Percentiles rank a stretch among this genome's conserved stretches.
These are phyloP conservation scores for Luperina testacea DNA, from an alignment of 2,888 invertebrate species.

Conservation along the genomic window DNA sequence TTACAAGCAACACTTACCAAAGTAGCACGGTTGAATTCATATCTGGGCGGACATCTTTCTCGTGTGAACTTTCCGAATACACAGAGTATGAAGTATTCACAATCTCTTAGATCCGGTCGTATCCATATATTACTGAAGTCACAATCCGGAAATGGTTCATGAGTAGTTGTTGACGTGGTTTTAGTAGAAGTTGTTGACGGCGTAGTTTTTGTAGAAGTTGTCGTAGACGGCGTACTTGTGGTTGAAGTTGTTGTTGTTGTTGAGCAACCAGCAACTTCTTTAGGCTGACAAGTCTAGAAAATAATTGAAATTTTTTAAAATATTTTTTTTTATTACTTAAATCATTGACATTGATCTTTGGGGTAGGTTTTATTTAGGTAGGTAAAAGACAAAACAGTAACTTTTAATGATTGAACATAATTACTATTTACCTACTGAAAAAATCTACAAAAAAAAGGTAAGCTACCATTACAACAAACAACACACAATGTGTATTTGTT, in stretches of 20 bases:
- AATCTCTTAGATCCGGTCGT: background rate
- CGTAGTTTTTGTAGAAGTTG: background rate
- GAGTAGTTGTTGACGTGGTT: background rate
- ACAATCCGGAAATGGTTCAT: background rate
- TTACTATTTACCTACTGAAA: no score
- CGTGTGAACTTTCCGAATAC: fast-evolving
- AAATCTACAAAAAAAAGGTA: no score
- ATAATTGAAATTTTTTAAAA: background rate
- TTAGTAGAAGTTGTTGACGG: background rate
- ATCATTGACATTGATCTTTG: background rate
- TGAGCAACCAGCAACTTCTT: conserved; percentile 13
- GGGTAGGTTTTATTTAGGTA: background rate
- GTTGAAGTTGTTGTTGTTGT: conserved; percentile 13
- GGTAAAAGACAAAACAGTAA: no score
- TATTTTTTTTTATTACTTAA: no score
- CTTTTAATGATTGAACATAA: no score
- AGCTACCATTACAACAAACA: no score
- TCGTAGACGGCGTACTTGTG: background rate
- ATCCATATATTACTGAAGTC: fast-evolving
- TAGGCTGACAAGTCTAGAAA: conserved; percentile 25
- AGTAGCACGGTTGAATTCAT: conserved; percentile 8
- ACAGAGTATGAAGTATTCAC: conserved; percentile 7
- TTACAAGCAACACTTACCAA: conserved; percentile 17
- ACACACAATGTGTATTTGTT: no score
- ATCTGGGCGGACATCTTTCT: background rate